Percentiles rank a stretch among this genome's conserved stretches.
phyloP scores from a whole-genome alignment of 1,140 invertebrate genomes.

The Drosophila carrolli region DNA sequence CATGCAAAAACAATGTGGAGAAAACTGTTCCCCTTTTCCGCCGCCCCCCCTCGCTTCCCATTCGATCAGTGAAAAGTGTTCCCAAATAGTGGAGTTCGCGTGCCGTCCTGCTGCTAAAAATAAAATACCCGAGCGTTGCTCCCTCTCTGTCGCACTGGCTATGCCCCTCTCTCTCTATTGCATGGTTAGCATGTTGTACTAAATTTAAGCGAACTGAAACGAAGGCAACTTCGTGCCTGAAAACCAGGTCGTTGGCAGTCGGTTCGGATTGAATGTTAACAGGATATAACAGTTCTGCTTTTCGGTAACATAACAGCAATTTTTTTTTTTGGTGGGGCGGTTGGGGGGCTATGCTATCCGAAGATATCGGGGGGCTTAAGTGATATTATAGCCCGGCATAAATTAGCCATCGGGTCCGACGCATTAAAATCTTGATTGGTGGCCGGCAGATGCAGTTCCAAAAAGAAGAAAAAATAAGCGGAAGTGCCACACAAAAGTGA shows the following conservation, averaged over 20 bases:
- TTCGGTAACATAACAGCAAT: conserved; percentile 34
- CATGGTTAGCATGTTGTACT: conserved; percentile 16
- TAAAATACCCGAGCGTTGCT: conserved; percentile 3
- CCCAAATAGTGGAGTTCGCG: conserved; percentile 5
- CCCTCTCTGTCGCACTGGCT: not conserved
- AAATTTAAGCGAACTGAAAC: conserved; percentile 33
- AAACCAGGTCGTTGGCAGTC: conserved; percentile 47
- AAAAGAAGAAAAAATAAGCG: conserved; percentile 6
- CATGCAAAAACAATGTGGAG: conserved; percentile 33
- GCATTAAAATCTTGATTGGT: conserved; percentile 73
- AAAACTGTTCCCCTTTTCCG: conserved; percentile 32
- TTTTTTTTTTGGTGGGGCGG: too few relatives aligned
- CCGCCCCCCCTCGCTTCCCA: not conserved
- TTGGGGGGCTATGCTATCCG: too few relatives aligned
- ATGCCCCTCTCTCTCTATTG: not conserved
- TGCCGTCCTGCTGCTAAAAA: conserved; percentile 7
- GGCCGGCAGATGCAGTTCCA: conserved; percentile 64
- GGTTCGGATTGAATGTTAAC: conserved; percentile 11
- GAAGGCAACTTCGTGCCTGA: conserved; percentile 14
- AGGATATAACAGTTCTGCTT: conserved; percentile 27
- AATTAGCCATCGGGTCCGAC: conserved; percentile 58
- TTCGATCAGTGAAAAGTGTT: not conserved
- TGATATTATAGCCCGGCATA: conserved; percentile 61
- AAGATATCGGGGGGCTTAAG: conserved; percentile 32
- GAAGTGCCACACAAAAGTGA: conserved; percentile 49